Base-by-base conservation (phyloP, 2,888 invertebrate species). In the Drosophila anomelani region DNA sequence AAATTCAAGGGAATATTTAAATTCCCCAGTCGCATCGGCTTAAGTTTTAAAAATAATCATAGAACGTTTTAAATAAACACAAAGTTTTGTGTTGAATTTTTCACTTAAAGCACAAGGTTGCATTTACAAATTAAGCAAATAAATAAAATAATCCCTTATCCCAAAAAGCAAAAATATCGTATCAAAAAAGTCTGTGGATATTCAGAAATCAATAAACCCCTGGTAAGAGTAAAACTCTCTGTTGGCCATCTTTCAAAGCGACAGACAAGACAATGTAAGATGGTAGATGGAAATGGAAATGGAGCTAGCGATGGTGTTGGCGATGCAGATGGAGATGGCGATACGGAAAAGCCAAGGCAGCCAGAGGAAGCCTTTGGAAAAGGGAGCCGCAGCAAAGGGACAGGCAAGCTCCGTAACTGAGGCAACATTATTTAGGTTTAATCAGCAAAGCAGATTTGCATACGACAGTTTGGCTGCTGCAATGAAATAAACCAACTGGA, bases 371-470 rank as follows among this genome's bases (percentile, higher is more conserved):
- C 39, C 39, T 20, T 10, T 38, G 51, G 29, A 61, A 61, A 53
- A 44, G 38, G 54, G 75, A 79, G 79, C 75, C 80, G 64, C 72
- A 67, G 80, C 77, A 81, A 83, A 82, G 78, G 76, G 77, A 76
- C 70, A 10, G 34, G 66, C 29, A 8, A 74, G 56, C 75, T 74
- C 38, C 58, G 51, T 56, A 64, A 53, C 62, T 41, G 56, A 69
- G 56, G 75, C 80, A 75, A 81, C 83, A 83, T 84, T 84, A 84
- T 84, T 84, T 83, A 80, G 83, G 85, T 86, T 86, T 85, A 85
- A 85, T 85, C 85, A 85, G 85, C 75, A 85, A 81, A 81, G 76
- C 80, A 83, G 86, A 85, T 85, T 86, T 85, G 80, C 85, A 85
- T 85, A 77, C 75, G 74, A 83, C 82, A 73, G 76, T 70, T 72